A percentile compares a stretch with the other conserved stretches of the same genome.
Conservation (phyloP, 2,113 vertebrate species). For the Acinonyx jubatus region DNA sequence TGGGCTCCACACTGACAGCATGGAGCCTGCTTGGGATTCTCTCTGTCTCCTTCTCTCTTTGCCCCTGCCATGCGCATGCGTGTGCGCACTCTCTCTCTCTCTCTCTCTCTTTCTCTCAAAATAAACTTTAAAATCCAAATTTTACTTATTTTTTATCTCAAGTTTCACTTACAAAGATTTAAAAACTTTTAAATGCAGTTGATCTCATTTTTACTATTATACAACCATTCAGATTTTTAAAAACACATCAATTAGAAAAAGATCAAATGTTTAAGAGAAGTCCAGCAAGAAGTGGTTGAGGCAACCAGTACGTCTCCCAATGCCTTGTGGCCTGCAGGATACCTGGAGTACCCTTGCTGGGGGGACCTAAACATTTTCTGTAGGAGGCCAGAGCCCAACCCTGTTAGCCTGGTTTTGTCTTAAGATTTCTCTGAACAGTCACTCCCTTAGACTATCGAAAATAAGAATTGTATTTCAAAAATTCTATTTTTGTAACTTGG, state of each 20-base stretch:
- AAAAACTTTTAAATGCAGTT: constrained; percentile 13
- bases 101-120: background rate
- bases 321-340: background rate
- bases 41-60: background rate
- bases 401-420: background rate
- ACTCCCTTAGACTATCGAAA: background rate
- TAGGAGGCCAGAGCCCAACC: background rate
- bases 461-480: constrained; percentile 33
- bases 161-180: constrained; percentile 5
- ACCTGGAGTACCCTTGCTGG: no score
- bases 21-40: no score
- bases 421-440: background rate
- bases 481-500: constrained; percentile 19
- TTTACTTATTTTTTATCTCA: background rate
- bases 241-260: constrained; percentile 15
- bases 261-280: background rate
- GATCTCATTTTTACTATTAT: background rate
- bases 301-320: no score
- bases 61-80: background rate
- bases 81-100: background rate
- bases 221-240: constrained; percentile 8
- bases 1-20: background rate
- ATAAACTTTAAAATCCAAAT: no score
- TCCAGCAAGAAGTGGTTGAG: background rate
- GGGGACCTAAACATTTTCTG: background rate